Conservation (phyloP, 2,888 invertebrate genomes). For the Drosophila mimetica region DNA sequence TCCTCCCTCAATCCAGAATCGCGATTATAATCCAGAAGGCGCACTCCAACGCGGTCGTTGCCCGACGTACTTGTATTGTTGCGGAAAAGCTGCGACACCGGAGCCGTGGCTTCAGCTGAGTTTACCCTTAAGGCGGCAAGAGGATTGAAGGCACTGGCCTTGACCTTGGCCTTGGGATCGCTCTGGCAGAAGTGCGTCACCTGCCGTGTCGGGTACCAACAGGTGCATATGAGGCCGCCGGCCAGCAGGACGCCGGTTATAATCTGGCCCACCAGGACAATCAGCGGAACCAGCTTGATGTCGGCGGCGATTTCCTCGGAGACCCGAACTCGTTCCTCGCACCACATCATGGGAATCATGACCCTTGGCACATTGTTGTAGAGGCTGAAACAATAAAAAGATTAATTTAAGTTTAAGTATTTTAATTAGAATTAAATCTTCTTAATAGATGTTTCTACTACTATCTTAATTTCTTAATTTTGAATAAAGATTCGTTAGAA, state of each 20-base stretch:
- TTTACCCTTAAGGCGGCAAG: constrained; percentile 51
- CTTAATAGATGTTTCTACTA: no score
- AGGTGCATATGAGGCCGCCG: constrained; percentile 83
- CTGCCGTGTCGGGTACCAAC: constrained; percentile 82
- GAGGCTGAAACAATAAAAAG: constrained; percentile 53
- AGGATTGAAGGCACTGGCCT: constrained; percentile 66
- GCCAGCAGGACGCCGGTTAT: constrained; percentile 84
- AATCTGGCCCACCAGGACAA: constrained; percentile 86
- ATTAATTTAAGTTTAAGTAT: not conserved
- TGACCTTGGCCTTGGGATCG: constrained; percentile 75
- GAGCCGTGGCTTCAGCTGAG: constrained; percentile 5
- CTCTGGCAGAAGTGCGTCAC: constrained; percentile 64
- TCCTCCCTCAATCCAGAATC: constrained; percentile 47
- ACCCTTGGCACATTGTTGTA: constrained; percentile 83
- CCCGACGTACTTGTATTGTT: constrained; percentile 20
- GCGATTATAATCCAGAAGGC: constrained; percentile 69
- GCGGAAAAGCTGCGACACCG: constrained; percentile 33
- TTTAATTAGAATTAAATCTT: no score
- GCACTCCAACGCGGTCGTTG: constrained; percentile 66
- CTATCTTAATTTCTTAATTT: no score
- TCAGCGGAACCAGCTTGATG: constrained; percentile 85
- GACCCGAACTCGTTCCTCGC: constrained; percentile 88
- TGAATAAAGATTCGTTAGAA: no score
- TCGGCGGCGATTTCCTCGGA: constrained; percentile 86
- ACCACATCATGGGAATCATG: constrained; percentile 91